Percentiles rank a stretch among this genome's conserved stretches.
These are phyloP conservation scores for Coregonus suidteri DNA, from an alignment of 2,797 vertebrate species.

Conservation along the genomic window DNA sequence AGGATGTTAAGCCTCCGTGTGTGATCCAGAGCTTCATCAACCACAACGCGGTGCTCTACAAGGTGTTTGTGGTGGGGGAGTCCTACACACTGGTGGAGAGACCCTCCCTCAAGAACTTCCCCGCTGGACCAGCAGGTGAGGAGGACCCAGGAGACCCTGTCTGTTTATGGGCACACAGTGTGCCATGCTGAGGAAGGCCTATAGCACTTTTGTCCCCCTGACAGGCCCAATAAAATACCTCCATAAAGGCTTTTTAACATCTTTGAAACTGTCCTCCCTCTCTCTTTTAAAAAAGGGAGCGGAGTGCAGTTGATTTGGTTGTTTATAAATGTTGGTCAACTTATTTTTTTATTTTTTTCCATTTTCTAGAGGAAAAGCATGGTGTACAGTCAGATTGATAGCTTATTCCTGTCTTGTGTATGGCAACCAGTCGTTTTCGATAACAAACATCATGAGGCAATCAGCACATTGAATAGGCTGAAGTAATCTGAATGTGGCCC, in stretches of 20 bases:
- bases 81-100: constrained; percentile 96
- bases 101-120: constrained; percentile 97
- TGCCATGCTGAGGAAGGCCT: constrained; percentile 33
- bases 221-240: constrained; percentile 60
- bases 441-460: neutral
- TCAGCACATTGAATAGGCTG: neutral
- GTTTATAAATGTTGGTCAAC: constrained; percentile 24
- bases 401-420: too few relatives aligned
- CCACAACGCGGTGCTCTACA: constrained; percentile 96
- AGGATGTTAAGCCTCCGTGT: constrained; percentile 88
- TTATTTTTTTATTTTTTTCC: neutral
- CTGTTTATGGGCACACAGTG: constrained; percentile 21
- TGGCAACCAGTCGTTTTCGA: neutral
- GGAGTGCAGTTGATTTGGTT: constrained; percentile 15
- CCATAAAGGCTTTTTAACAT: constrained; percentile 61
- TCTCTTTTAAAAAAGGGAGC: constrained; percentile 46
- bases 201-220: constrained; percentile 42
- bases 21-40: constrained; percentile 99
- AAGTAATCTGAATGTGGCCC: constrained; percentile 9
- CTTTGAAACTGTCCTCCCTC: constrained; percentile 44
- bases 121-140: constrained; percentile 89
- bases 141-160: neutral
- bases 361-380: too few relatives aligned
- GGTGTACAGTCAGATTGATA: too few relatives aligned
- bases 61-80: constrained; percentile 97